Base-by-base conservation (phyloP, 2,888 invertebrate genomes). In the Leucoma salicis region DNA sequence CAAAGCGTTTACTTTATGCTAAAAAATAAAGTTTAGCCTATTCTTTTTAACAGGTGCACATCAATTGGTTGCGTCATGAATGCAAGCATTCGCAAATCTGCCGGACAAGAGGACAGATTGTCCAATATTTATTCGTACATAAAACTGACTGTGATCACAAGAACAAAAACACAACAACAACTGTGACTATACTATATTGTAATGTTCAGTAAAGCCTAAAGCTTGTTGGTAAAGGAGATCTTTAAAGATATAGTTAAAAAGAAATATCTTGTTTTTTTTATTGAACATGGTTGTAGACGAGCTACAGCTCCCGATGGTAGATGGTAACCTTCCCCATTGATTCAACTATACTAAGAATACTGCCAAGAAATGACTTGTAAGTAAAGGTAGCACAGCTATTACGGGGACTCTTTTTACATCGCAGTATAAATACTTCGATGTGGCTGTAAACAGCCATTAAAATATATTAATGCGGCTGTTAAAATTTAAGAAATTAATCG, bases 401-500 rank as follows among this genome's bases (percentile, higher is more conserved):
- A 74, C 74, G 69, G n/a, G n/a, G 71, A 64, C 70, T 70, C 68
- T 74, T 78, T 83, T 84, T 80, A 84, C 70, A 21, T 8, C 21
- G 8, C 21, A 21, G 8, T 21, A 21, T 21, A 8, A n/a, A n/a
- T n/a, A n/a, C n/a, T n/a, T n/a, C n/a, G n/a, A n/a, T n/a, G n/a
- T n/a, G n/a, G n/a, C n/a, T n/a, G n/a, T n/a, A n/a, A 8, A 21
- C 21, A 21, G 8, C 21, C 21, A 21, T 8, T 21, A 21, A 21
- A n/a, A n/a, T n/a, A 79, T 74, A 74, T 87, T 87, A 78, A 67
- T 70, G 71, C 67, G 59, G 64, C 62, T 6, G 73, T 70, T 77
- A 80, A 74, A 78, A 84, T 86, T 85, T 82, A 85, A 84, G 83
- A 82, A 85, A 85, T 83, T 82, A 82, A 84, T 71, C 75, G 69